Percentiles rank a stretch among this genome's conserved stretches.
phyloP scores from a whole-genome alignment of 2,888 invertebrate genomes.

The Dorcus parallelipipedus region DNA sequence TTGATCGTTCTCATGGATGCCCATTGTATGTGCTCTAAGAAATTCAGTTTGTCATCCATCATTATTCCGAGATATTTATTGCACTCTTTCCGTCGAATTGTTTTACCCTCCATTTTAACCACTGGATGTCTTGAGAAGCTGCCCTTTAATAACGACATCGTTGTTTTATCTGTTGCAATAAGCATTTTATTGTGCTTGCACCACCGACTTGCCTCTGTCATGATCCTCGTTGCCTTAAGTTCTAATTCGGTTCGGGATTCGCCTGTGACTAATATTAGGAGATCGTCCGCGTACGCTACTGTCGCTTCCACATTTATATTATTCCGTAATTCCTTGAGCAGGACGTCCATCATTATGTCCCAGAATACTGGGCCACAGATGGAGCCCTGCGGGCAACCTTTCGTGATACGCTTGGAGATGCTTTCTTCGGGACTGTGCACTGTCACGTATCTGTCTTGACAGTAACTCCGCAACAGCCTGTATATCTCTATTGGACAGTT shows the following conservation, averaged over 20 bases:
- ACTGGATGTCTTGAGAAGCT: neutral
- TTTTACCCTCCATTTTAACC: neutral
- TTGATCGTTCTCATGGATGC: neutral
- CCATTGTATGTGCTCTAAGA: neutral
- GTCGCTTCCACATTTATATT: neutral
- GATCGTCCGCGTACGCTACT: constrained; percentile 9
- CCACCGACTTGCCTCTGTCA: neutral
- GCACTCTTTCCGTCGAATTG: neutral
- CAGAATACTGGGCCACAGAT: constrained; percentile 8
- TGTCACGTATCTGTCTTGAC: constrained; percentile 6
- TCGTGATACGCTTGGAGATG: neutral
- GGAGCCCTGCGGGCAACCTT: constrained; percentile 15
- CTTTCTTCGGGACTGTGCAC: neutral
- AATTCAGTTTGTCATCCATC: neutral
- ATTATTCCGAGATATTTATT: constrained; percentile 2
- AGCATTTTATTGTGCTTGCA: neutral
- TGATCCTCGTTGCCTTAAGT: neutral
- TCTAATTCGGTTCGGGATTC: constrained; percentile 1
- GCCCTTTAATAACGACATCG: neutral
- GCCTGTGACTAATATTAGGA: neutral
- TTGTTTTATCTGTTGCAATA: neutral
- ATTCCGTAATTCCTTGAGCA: neutral
- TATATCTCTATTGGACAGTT: constrained; percentile 1
- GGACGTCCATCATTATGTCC: constrained; percentile 3
- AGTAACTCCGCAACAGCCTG: constrained; percentile 9